These are phyloP conservation scores for Lymantria dispar DNA, from an alignment of 2,888 invertebrate genomes.

Conservation along the genomic window DNA sequence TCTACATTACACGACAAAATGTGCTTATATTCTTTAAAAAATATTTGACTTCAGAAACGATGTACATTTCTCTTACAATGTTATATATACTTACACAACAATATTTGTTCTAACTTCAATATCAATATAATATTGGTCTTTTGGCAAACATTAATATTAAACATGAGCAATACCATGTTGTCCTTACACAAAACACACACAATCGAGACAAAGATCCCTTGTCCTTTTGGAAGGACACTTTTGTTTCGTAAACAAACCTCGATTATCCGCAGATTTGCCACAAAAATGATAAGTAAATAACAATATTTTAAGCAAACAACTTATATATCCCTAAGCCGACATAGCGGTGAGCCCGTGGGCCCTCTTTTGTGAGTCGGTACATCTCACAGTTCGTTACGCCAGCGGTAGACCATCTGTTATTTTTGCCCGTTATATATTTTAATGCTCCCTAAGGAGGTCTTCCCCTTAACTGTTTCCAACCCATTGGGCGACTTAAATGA, in stretches of 20 bases:
- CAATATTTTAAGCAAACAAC: slow-evolving; percentile 76
- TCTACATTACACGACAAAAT: too few species aligned
- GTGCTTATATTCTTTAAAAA: too few species aligned
- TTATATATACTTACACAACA: too few species aligned
- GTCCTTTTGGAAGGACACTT: slow-evolving; percentile 54
- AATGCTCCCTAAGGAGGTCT: slow-evolving; percentile 61
- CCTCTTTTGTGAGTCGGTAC: slow-evolving; percentile 47
- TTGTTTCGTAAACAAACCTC: slow-evolving; percentile 62
- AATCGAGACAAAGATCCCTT: slow-evolving; percentile 39
- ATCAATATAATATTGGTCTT: not conserved
- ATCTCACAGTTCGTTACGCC: slow-evolving; percentile 70
- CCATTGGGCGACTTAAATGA: slow-evolving; percentile 68
- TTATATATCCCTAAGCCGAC: slow-evolving; percentile 71
- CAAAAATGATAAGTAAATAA: slow-evolving; percentile 78
- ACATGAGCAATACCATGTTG: slow-evolving; percentile 13
- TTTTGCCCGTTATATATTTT: slow-evolving; percentile 77
- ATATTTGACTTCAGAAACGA: too few species aligned
- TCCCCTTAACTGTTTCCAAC: slow-evolving; percentile 64
- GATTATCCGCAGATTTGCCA: slow-evolving; percentile 72
- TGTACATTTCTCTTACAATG: too few species aligned
- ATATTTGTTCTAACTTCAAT: not conserved
- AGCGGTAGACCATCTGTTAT: slow-evolving; percentile 73
- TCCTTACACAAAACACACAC: slow-evolving; percentile 29
- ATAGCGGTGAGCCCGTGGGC: slow-evolving; percentile 48
- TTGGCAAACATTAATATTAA: slow-evolving; percentile 1